Evolutionary conservation across 2,888 invertebrate species (phyloP), one percentile per base, ranked within the genome.

Genomic region (Homarus gammarus): DNA sequence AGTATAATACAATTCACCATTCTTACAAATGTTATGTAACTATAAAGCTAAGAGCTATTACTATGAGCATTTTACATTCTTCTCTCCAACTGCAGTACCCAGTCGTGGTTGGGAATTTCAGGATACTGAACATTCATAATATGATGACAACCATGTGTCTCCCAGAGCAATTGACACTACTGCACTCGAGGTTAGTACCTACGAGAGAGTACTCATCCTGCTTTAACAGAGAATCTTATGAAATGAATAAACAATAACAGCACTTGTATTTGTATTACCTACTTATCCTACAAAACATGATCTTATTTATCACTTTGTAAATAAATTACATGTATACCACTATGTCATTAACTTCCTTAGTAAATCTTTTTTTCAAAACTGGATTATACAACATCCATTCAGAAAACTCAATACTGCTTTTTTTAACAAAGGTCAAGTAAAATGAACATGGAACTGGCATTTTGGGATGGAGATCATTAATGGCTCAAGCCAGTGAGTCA

Each of bases 31-130:
- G 31, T 22, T 40, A 77, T 27, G 18, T 5, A 49, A 77, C 40
- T 77, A 49, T 40, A 31, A 49, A 18, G n/a, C 18, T 49, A 77
- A 77, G n/a, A 64, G 64, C 64, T 27, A 64, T 64, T 27, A 64
- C 64, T 64, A 27, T 64, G 64, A 64, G 64, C 64, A 64, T 27
- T 64, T 64, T 27, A 64, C 22, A 27, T 27, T 64, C 56, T 44
- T 44, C 12, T 22, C 3, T 56, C 22, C 6, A 64, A 64, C 8
- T 64, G 64, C 27, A 27, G n/a, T 64, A 64, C 27, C 64, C 64
- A 64, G n/a, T n/a, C 1, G 27, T 64, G 64, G 27, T 3, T 64
- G 27, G 8, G 27, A 6, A 27, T 22, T 22, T 64, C 31, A 64
- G 64, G 64, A 64, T 27, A 27, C 64, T 18, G 5, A 64, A 64